A percentile compares a stretch with the other conserved stretches of the same genome.
Conservation (phyloP, 2,113 vertebrate species). For the Cyanoliseus patagonus region DNA sequence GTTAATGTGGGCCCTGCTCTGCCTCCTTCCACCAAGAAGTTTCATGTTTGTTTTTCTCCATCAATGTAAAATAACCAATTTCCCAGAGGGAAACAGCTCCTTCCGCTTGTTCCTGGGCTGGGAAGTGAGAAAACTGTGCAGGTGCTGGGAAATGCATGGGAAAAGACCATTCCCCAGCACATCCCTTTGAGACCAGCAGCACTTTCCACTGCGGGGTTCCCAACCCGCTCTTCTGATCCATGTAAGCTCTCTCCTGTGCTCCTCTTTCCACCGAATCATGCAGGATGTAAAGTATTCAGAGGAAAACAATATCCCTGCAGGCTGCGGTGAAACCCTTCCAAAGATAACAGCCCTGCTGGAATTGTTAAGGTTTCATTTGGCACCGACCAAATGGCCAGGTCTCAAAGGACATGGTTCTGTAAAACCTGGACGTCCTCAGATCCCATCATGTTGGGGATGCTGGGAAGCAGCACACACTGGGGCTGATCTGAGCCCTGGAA, state of each 20-base stretch:
- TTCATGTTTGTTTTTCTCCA: background rate
- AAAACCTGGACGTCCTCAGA: background rate
- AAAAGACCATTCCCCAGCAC: background rate
- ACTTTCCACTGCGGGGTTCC: background rate
- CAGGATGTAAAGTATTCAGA: background rate
- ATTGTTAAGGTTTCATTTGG: background rate
- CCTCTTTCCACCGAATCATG: fast-evolving
- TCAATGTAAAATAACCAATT: background rate
- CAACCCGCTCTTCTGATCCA: fast-evolving
- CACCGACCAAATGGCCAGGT: background rate
- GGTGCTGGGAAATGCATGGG: background rate
- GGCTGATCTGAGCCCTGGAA: background rate
- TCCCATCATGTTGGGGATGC: fast-evolving
- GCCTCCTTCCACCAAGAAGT: background rate
- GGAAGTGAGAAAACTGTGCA: background rate
- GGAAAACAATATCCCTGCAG: background rate
- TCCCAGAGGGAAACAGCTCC: background rate
- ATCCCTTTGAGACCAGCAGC: background rate
- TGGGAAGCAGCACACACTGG: fast-evolving
- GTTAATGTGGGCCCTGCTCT: background rate
- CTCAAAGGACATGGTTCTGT: background rate
- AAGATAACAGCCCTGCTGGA: background rate
- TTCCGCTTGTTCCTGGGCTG: background rate
- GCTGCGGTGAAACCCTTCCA: background rate
- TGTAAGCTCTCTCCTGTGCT: background rate